A percentile compares a stretch with the other conserved stretches of the same genome.
These are phyloP conservation scores for Phylloscopus trochiloides DNA, from an alignment of 2,113 vertebrate species.

Conservation along the genomic window DNA sequence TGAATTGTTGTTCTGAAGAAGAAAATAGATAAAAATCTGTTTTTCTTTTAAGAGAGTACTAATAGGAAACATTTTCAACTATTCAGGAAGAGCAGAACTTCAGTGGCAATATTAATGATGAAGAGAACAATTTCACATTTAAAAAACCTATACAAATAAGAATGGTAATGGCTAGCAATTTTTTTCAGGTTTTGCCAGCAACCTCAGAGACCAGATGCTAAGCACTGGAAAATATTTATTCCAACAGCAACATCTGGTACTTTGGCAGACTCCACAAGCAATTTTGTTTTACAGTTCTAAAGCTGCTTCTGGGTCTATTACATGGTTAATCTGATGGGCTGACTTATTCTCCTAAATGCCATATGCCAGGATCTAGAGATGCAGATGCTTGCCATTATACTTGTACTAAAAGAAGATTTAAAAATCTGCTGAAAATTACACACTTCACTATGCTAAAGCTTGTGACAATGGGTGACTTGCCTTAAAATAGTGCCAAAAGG, in stretches of 20 bases:
- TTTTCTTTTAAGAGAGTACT: not conserved
- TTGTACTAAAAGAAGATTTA: conserved; percentile 43
- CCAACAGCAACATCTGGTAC: conserved; percentile 68
- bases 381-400: conserved; percentile 53
- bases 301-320: conserved; percentile 73
- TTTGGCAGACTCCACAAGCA: conserved; percentile 71
- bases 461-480: not conserved
- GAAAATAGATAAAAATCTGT: not conserved
- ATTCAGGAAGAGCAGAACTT: not conserved
- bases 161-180: not conserved
- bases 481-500: not conserved
- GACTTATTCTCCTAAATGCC: conserved; percentile 68
- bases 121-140: not conserved
- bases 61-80: not conserved
- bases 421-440: conserved; percentile 30
- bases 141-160: not conserved
- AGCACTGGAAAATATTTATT: conserved; percentile 70
- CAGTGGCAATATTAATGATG: not conserved
- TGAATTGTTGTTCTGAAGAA: not conserved
- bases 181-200: conserved; percentile 40
- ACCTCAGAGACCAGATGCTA: conserved; percentile 65
- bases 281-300: conserved; percentile 75
- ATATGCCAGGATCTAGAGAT: conserved; percentile 67
- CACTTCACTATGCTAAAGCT: not conserved
- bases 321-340: conserved; percentile 75